A percentile compares a stretch with the other conserved stretches of the same genome.
These are phyloP conservation scores for Euthynnus affinis DNA, from an alignment of 2,797 vertebrate species.

Conservation along the genomic window DNA sequence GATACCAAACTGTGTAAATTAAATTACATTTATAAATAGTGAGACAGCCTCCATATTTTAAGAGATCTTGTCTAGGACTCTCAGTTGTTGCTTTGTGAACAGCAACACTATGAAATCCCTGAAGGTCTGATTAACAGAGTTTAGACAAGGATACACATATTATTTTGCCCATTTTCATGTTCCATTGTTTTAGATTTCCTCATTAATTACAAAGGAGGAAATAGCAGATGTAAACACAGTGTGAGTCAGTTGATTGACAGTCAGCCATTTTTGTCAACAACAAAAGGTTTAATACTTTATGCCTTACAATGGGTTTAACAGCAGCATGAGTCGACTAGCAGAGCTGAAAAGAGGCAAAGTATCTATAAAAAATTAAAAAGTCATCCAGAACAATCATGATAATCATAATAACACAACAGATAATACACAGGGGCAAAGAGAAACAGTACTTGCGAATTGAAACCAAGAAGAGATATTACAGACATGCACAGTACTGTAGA, in stretches of 20 bases:
- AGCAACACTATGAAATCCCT: background rate
- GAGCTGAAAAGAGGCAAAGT: background rate
- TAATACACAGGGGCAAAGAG: background rate
- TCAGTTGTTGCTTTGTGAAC: conserved; percentile 3
- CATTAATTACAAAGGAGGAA: background rate
- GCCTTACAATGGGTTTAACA: background rate
- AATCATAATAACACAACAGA: background rate
- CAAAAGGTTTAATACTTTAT: background rate
- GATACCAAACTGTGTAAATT: background rate
- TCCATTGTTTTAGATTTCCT: background rate
- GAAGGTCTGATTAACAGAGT: background rate
- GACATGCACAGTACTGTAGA: background rate
- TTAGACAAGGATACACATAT: background rate
- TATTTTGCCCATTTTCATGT: background rate
- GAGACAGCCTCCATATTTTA: background rate
- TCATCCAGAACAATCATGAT: background rate
- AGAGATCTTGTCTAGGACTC: background rate
- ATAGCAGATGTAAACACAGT: background rate
- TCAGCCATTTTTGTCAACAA: background rate
- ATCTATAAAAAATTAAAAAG: background rate
- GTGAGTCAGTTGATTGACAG: background rate
- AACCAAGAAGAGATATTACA: background rate
- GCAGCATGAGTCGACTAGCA: conserved; percentile 5
- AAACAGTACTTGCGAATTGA: background rate
- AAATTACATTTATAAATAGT: background rate